Evolutionary conservation across 2,797 vertebrate genomes (phyloP), one percentile per base, ranked within the genome.

Genomic region (Anolis apletophallus): DNA sequence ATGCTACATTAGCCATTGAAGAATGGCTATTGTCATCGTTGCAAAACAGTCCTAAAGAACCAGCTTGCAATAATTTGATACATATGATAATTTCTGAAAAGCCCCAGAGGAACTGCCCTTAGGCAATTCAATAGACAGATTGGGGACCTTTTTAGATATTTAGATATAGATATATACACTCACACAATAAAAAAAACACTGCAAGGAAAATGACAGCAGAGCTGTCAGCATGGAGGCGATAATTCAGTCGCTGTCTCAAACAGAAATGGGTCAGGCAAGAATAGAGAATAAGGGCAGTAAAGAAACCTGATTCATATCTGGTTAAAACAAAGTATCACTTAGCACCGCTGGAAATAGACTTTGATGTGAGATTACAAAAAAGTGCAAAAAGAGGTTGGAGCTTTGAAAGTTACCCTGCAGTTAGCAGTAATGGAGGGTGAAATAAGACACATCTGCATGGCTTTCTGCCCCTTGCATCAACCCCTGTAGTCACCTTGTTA

Each of bases 301-400:
- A 84, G 88, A 91, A 91, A 57, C 26, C 72, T 87, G 81, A 93
- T 88, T 94, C 77, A 80, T 90, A 91, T 92, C 86, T 90, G 84
- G 69, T 92, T 93, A 91, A 90, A 91, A 87, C 68, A 89, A 86
- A 93, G 74, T 83, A 84, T 91, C 91, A 93, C 54, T 92, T 93
- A 91, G 85, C 87, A 87, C 85, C 90, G 89, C 19, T 90, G 90
- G 93, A 95, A 92, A 80, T 2, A 88, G 23, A 64, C 67, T 90
- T 91, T 93, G 90, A 95, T 91, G 26, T 90, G 85, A 91, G 86
- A 91, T 83, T 92, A 83, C 52, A 81, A 83, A 86, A 80, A 86
- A 77, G 3, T 54, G 29, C 40, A 83, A 88, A 26, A 29, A 78
- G 46, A 90, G 34, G 52, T 50, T 88, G 26, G 89, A 87, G 78